A percentile compares a stretch with the other conserved stretches of the same genome.
Conservation (phyloP, 2,113 vertebrate genomes). For the Osmerus eperlanus region DNA sequence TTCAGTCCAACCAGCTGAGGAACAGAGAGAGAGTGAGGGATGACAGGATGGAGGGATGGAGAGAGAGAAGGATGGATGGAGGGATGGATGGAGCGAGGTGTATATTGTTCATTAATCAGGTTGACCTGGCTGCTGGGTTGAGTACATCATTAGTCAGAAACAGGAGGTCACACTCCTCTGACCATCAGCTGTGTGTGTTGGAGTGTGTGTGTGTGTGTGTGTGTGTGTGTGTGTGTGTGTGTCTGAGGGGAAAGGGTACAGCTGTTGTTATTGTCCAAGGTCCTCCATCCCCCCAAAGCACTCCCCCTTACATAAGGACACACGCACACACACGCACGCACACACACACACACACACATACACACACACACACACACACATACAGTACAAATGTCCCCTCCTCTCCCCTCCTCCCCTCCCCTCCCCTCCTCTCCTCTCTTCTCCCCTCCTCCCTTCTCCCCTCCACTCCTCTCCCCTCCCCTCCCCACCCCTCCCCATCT, state of each 20-base stretch:
- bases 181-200: no score
- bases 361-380: no score
- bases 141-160: constrained; percentile 5
- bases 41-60: background rate
- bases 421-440: no score
- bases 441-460: no score
- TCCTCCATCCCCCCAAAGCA: background rate
- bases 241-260: constrained; percentile 7
- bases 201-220: background rate
- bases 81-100: no score
- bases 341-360: no score
- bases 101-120: background rate
- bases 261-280: constrained; percentile 8
- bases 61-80: background rate
- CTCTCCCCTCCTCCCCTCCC: no score
- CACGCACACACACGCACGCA: background rate
- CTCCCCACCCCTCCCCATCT: no score
- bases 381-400: no score
- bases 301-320: constrained; percentile 1
- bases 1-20: no score
- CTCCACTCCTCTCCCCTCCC: no score
- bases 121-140: background rate
- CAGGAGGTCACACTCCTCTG: background rate
- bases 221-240: no score
- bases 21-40: background rate